Conservation (phyloP, 2,113 vertebrate genomes). For the Pelusios castaneus region DNA sequence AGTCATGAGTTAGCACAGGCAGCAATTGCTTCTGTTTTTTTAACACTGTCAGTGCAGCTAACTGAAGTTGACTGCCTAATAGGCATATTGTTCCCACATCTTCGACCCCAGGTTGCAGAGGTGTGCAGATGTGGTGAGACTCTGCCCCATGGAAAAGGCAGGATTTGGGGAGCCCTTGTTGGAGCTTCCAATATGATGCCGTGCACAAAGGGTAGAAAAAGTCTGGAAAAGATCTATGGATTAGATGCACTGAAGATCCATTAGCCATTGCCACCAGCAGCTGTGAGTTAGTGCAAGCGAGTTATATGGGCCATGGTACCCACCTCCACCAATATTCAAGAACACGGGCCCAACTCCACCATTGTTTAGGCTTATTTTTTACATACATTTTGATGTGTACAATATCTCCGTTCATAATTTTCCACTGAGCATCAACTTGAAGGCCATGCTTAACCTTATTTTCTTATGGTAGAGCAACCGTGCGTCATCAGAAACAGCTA, state of each 20-base stretch:
- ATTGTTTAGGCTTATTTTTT: too few relatives aligned
- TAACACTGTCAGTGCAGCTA: background rate
- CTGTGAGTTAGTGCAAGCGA: too few relatives aligned
- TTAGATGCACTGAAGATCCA: background rate
- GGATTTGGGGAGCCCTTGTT: background rate
- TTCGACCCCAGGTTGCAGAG: background rate
- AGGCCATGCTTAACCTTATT: too few relatives aligned
- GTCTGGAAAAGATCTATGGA: background rate
- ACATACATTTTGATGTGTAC: too few relatives aligned
- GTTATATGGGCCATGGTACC: too few relatives aligned
- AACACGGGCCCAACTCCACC: too few relatives aligned
- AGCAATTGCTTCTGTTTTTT: background rate
- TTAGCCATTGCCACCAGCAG: background rate
- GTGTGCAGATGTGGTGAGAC: accelerated
- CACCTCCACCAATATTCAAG: too few relatives aligned
- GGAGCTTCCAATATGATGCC: background rate
- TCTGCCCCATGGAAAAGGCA: background rate
- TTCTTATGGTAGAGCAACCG: too few relatives aligned
- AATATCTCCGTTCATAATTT: too few relatives aligned
- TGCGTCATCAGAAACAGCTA: too few relatives aligned
- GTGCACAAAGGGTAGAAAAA: background rate
- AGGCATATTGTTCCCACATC: background rate
- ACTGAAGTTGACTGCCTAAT: background rate
- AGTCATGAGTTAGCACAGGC: background rate
- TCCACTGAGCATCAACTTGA: too few relatives aligned